Base-by-base conservation (phyloP, 2,888 invertebrate genomes). In the Drosophila atroscutellata region DNA sequence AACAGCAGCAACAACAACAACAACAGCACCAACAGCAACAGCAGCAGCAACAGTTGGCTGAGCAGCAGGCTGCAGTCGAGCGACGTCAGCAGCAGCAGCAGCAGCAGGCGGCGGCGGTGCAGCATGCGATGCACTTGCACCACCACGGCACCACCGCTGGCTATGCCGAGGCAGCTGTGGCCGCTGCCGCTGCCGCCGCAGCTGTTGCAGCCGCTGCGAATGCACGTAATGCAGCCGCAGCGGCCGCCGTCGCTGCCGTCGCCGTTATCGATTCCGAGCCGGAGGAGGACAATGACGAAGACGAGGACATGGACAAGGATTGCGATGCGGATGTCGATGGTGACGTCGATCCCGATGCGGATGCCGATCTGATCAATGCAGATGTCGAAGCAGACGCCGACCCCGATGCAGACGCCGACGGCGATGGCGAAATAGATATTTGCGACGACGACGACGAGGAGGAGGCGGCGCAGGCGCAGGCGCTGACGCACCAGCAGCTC, bases 371-470 rank as follows among this genome's bases (percentile, higher is more conserved):
- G 15, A 45, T 30, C n/a, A 61, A 64, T 26, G 81, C 24, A 15
- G 75, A 75, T 18, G n/a, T 18, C 7, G 70, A 74, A 20, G 55
- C 9, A 3, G 72, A 72, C 34, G 52, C 18, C 18, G 65, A 59
- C 18, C 58, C 54, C 5, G 78, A 81, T 52, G 73, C 28, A 0
- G 80, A 80, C 20, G 58, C 18, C 7, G 81, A 80, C 28, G 77
- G 65, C 8, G 88, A 91, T 54, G 91, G 91, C 28, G 91, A 91
- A 32, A 91, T 91, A 24, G 91, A 91, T 50, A 91, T 91, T 34
- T 91, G 91, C 67, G 91, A 91, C 61, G 91, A 91, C 61, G 85
- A 86, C 47, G 91, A 91, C 32, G 91, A 91, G n/a, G 81, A 68
- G 54, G 49, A 30, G 32, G 30, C 30, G 34, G 39, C 39, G n/a